Percentiles rank a stretch among this genome's conserved stretches.
Conservation (phyloP, 1,140 invertebrate species). For the Atta colombica region DNA sequence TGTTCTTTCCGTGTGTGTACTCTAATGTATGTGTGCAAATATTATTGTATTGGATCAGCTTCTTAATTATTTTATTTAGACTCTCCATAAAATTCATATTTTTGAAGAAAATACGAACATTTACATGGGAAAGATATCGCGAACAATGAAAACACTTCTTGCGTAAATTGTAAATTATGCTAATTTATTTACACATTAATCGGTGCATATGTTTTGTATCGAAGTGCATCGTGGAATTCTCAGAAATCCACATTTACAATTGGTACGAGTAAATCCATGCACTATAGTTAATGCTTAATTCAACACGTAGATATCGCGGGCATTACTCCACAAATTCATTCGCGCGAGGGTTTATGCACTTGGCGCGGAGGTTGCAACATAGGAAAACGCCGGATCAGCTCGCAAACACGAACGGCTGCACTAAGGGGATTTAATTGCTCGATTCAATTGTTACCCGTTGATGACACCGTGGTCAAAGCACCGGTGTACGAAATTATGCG, state of each 20-base stretch:
- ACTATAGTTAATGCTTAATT: conserved; percentile 47
- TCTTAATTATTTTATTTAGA: neutral
- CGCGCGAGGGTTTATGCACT: conserved; percentile 28
- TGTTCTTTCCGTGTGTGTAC: too few species aligned
- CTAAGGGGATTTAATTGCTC: conserved; percentile 57
- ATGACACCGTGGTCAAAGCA: conserved; percentile 53
- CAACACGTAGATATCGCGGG: conserved; percentile 37
- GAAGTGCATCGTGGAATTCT: neutral
- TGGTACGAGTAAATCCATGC: neutral
- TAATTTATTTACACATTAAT: conserved; percentile 28
- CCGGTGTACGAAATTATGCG: conserved; percentile 61
- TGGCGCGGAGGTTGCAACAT: conserved; percentile 19
- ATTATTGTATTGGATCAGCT: neutral
- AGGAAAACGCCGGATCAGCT: conserved; percentile 41
- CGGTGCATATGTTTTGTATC: neutral
- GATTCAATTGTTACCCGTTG: conserved; percentile 58
- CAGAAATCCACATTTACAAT: conserved; percentile 18
- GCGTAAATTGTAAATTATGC: conserved; percentile 3
- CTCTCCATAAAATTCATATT: neutral
- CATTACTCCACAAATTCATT: conserved; percentile 27
- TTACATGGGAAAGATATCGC: neutral
- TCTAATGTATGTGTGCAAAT: neutral
- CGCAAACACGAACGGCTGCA: conserved; percentile 33
- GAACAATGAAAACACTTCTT: neutral
- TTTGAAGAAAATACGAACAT: neutral